phyloP scores from a whole-genome alignment of 2,888 invertebrate species.

The Mythimna loreyi region DNA sequence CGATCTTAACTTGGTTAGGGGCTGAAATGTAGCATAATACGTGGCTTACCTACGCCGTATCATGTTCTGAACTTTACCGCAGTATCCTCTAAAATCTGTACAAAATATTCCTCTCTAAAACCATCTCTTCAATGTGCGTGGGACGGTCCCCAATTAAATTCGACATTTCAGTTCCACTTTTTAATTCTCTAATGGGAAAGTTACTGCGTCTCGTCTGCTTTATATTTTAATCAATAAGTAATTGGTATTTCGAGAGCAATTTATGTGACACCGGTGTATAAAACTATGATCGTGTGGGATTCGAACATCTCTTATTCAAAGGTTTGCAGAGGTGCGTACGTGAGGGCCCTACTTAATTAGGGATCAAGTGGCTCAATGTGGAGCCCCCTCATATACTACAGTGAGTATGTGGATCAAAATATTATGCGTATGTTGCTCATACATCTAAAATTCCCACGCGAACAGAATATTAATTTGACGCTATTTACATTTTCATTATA shows the following conservation, averaged over 20 bases:
- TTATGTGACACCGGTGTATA: conserved; percentile 38
- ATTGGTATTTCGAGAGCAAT: conserved; percentile 41
- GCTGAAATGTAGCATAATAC: too few species aligned
- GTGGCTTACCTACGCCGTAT: too few species aligned
- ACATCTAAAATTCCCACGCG: conserved; percentile 46
- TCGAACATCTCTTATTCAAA: conserved; percentile 73
- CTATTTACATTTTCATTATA: conserved; percentile 43
- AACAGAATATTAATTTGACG: conserved; percentile 59
- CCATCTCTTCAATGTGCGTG: conserved; percentile 3
- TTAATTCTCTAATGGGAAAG: conserved; percentile 34
- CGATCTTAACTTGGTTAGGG: too few species aligned
- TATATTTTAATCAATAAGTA: conserved; percentile 38
- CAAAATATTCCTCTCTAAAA: conserved; percentile 15
- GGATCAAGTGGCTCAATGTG: conserved; percentile 73
- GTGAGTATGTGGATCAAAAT: conserved; percentile 54
- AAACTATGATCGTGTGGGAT: conserved; percentile 58
- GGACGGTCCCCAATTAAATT: conserved; percentile 26
- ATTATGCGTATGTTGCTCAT: conserved; percentile 58
- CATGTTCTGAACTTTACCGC: neutral
- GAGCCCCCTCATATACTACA: conserved; percentile 43
- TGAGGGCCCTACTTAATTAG: conserved; percentile 79
- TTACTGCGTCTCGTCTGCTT: conserved; percentile 10
- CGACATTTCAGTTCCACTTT: conserved; percentile 10
- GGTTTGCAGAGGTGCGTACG: conserved; percentile 77
- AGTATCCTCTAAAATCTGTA: conserved; percentile 2